Conservation (phyloP, 2,113 vertebrate species). For the Microcebus ravelobensis region DNA sequence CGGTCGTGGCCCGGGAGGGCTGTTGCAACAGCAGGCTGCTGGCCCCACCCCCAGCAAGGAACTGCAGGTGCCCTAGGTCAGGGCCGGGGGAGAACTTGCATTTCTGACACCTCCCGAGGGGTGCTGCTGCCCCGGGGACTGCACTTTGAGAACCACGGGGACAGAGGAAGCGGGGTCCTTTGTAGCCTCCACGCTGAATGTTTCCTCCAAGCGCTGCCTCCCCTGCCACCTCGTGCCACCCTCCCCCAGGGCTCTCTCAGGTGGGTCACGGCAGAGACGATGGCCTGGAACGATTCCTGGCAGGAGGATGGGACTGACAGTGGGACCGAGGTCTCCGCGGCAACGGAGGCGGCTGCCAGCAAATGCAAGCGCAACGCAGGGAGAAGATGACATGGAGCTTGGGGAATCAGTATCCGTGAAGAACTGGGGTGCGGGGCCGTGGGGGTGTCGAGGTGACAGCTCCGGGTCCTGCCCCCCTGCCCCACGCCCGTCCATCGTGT, state of each 20-base stretch:
- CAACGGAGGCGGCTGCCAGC: fast-evolving
- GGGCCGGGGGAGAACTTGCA: fast-evolving
- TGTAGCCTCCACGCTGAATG: fast-evolving
- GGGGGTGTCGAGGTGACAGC: not conserved
- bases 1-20: no score
- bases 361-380: fast-evolving
- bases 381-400: not conserved
- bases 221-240: no score
- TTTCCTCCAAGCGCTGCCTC: fast-evolving
- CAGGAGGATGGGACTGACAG: no score
- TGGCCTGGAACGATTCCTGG: fast-evolving
- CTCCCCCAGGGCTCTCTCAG: not conserved
- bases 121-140: not conserved
- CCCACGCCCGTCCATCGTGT: not conserved
- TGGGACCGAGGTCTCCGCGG: fast-evolving
- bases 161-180: not conserved
- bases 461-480: fast-evolving
- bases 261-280: not conserved
- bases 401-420: not conserved
- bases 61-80: not conserved
- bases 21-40: fast-evolving
- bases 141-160: not conserved
- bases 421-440: constrained; percentile 25
- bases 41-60: not conserved
- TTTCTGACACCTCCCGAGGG: fast-evolving